phyloP scores from a whole-genome alignment of 64 coral and sea anemone species.

The Anthopleura sola region DNA sequence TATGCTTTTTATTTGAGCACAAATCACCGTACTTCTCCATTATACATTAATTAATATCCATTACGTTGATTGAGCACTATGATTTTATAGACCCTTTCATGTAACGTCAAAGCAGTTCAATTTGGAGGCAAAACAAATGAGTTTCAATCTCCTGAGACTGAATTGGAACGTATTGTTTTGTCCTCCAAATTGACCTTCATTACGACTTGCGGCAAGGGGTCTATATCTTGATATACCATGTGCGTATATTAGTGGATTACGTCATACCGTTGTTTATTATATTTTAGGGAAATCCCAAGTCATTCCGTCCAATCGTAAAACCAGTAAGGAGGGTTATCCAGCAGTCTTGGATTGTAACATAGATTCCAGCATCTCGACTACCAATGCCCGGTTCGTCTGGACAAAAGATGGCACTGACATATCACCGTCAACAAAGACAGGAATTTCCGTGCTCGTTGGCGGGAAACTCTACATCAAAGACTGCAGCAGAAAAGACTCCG shows the following conservation, averaged over 20 bases:
- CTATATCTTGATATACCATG: background rate
- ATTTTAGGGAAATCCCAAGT: constrained; percentile 39
- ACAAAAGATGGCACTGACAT: constrained; percentile 67
- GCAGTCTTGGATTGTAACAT: constrained; percentile 66
- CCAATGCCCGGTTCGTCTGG: constrained; percentile 49
- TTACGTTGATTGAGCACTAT: too few relatives aligned
- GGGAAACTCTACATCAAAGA: constrained; percentile 72
- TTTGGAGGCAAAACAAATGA: too few relatives aligned
- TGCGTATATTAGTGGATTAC: background rate
- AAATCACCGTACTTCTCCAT: background rate
- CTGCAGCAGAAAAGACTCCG: constrained; percentile 44
- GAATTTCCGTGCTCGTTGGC: constrained; percentile 52
- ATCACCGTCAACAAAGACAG: background rate
- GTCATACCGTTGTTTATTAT: background rate
- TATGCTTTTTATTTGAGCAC: background rate
- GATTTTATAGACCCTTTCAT: too few relatives aligned
- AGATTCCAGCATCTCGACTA: constrained; percentile 46
- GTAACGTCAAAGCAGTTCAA: too few relatives aligned
- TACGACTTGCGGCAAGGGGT: too few relatives aligned
- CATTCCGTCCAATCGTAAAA: constrained; percentile 71
- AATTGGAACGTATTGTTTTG: too few relatives aligned
- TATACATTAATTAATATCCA: too few relatives aligned
- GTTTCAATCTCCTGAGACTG: too few relatives aligned
- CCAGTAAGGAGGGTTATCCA: constrained; percentile 51
- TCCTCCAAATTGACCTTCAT: too few relatives aligned